Percentiles rank a stretch among this genome's conserved stretches.
phyloP scores from a whole-genome alignment of 2,113 vertebrate species.

The Periophthalmus modestus region DNA sequence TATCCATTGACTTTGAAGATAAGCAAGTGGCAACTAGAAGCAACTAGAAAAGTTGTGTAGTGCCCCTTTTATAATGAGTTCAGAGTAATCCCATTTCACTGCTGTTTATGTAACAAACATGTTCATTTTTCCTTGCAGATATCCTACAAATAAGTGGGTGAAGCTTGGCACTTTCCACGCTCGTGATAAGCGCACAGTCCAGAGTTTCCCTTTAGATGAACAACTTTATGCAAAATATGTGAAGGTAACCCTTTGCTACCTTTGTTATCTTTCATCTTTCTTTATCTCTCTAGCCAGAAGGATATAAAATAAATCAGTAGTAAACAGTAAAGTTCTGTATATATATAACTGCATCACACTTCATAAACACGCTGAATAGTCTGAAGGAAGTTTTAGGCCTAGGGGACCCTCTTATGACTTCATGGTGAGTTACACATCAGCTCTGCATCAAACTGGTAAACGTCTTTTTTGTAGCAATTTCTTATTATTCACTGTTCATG shows the following conservation, averaged over 20 bases:
- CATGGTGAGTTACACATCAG: constrained; percentile 26
- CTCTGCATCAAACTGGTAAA: neutral
- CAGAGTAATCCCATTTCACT: neutral
- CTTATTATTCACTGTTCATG: too few relatives aligned
- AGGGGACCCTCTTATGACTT: constrained; percentile 33
- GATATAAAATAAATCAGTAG: neutral
- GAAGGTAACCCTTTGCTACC: constrained; percentile 74
- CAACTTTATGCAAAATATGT: constrained; percentile 99
- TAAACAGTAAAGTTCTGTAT: neutral
- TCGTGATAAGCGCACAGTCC: constrained; percentile 95
- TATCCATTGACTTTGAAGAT: too few relatives aligned
- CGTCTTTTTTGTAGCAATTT: neutral
- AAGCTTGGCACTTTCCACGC: constrained; percentile 97
- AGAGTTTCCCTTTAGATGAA: constrained; percentile 97
- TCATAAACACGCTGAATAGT: neutral
- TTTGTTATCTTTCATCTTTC: neutral
- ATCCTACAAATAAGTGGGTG: constrained; percentile 98
- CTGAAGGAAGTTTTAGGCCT: constrained; percentile 7
- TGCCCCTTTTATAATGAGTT: constrained; percentile 1
- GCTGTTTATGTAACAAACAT: neutral
- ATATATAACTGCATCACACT: neutral
- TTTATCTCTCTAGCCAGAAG: neutral
- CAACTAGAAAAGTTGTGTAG: too few relatives aligned
- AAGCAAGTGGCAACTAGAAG: too few relatives aligned
- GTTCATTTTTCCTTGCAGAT: constrained; percentile 74